Evolutionary conservation across 2,888 invertebrate genomes (phyloP).

Genomic region (Caenorhabditis drosophilae): DNA sequence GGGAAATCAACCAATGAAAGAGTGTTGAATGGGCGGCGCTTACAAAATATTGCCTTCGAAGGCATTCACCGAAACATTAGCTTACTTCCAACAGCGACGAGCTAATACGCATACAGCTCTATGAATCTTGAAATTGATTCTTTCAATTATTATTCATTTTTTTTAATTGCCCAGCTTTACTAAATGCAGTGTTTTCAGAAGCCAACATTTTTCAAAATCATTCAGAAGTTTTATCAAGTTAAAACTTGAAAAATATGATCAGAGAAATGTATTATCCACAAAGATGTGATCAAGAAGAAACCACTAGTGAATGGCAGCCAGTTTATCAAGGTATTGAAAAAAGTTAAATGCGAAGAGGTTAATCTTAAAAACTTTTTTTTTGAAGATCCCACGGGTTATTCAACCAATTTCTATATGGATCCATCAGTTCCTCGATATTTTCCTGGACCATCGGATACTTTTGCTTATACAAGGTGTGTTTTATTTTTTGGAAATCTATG

Average conservation of each 20-base stretch:
- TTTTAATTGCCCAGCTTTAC: not conserved
- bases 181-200: not conserved
- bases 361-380: too few relatives aligned
- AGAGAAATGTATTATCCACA: conserved; percentile 1
- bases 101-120: not conserved
- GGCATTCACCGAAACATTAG: not conserved
- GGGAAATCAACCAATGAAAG: not conserved
- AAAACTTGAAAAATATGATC: not conserved
- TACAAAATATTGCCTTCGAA: not conserved
- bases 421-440: not conserved
- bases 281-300: not conserved
- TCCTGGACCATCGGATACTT: conserved; percentile 1
- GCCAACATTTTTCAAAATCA: too few relatives aligned
- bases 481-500: too few relatives aligned
- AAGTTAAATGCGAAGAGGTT: too few relatives aligned
- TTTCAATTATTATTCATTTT: not conserved
- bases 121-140: not conserved
- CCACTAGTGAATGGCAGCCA: conserved; percentile 1
- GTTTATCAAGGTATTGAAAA: not conserved
- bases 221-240: too few relatives aligned
- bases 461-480: conserved; percentile 1
- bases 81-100: not conserved
- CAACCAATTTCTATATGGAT: conserved; percentile 1
- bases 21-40: not conserved
- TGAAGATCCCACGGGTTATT: not conserved